phyloP scores from a whole-genome alignment of 2,888 invertebrate genomes.

The Anthrax anthrax region DNA sequence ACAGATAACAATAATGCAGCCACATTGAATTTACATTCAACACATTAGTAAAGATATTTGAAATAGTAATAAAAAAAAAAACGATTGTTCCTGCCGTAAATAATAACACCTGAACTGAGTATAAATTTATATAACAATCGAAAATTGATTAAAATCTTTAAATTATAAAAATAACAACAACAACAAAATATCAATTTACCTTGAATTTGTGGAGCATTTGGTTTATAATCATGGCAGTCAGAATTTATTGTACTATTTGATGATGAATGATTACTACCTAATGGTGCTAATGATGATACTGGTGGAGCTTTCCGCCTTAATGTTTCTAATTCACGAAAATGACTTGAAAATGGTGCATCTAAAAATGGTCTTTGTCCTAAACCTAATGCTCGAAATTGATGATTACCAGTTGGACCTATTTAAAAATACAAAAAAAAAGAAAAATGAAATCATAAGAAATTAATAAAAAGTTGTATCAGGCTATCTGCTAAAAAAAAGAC shows the following conservation, averaged over 20 bases:
- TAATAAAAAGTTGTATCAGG: no score
- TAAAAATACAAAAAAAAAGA: constrained; percentile 9
- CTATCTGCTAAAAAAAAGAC: no score
- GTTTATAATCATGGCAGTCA: constrained; percentile 47
- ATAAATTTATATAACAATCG: no score
- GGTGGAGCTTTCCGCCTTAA: constrained; percentile 51
- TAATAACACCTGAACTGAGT: no score
- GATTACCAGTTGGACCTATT: constrained; percentile 43
- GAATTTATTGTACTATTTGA: constrained; percentile 33
- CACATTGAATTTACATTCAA: no score
- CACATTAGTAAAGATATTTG: no score
- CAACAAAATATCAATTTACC: no score
- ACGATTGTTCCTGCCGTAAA: no score
- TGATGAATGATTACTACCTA: constrained; percentile 30
- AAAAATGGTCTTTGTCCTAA: constrained; percentile 59
- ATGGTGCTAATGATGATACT: constrained; percentile 21
- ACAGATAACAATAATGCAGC: no score
- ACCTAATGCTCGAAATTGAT: constrained; percentile 58
- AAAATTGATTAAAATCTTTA: no score
- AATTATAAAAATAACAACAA: no score
- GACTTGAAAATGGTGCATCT: constrained; percentile 46
- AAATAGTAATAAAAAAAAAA: no score
- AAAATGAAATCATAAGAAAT: neutral
- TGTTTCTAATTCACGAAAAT: constrained; percentile 52
- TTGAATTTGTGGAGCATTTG: constrained; percentile 40